phyloP scores from a whole-genome alignment of 2,797 vertebrate species.

The Psittacula derbiana region DNA sequence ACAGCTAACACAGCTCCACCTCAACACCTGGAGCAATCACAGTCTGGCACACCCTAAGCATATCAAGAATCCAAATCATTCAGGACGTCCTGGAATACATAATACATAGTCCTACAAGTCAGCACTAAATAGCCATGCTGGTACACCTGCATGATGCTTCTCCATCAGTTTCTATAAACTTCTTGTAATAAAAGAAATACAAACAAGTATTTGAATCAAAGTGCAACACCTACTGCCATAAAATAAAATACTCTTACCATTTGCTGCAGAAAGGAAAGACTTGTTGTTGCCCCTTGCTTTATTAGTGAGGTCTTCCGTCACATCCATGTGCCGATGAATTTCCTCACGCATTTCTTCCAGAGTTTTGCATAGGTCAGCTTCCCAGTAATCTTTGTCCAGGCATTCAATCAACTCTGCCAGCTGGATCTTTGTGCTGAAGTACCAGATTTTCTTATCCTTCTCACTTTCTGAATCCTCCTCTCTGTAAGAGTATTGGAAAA shows the following conservation, averaged over 20 bases:
- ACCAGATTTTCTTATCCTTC: slow-evolving; percentile 93
- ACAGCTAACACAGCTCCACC: neutral
- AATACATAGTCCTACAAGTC: neutral
- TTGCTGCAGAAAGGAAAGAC: slow-evolving; percentile 90
- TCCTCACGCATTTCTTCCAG: slow-evolving; percentile 92
- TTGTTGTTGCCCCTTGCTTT: slow-evolving; percentile 93
- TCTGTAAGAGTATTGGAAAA: slow-evolving; percentile 71
- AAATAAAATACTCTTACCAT: slow-evolving; percentile 78
- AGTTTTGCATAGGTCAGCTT: slow-evolving; percentile 86
- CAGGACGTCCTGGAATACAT: neutral
- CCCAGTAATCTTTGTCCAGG: slow-evolving; percentile 92
- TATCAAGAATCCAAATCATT: neutral
- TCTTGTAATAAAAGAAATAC: neutral
- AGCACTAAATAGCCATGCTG: neutral
- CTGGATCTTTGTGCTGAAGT: slow-evolving; percentile 96
- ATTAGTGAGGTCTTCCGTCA: slow-evolving; percentile 93
- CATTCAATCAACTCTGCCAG: slow-evolving; percentile 89
- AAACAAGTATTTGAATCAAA: neutral
- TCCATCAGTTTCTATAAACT: neutral
- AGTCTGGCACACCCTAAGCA: neutral
- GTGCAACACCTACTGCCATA: neutral
- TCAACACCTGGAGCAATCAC: neutral
- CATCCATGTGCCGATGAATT: slow-evolving; percentile 92
- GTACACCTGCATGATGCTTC: neutral
- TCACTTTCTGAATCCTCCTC: slow-evolving; percentile 94